Evolutionary conservation across 2,797 vertebrate species (phyloP).

Genomic region (Enteromius thamalakanensis): DNA sequence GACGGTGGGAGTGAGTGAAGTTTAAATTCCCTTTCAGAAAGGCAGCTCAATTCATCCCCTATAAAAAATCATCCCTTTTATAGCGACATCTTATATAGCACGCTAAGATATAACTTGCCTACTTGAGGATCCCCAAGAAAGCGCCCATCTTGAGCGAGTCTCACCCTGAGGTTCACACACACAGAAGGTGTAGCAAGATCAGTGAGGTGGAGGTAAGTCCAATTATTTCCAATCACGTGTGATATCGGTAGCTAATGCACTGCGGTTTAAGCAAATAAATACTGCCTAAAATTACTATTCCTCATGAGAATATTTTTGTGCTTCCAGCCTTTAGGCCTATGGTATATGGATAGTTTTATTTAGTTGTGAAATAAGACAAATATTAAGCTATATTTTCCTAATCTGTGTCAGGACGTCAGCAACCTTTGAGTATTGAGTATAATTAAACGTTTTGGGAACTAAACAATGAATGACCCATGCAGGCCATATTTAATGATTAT

Average conservation of each 20-base stretch:
- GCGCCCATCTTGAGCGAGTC: constrained; percentile 54
- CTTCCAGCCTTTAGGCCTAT: constrained; percentile 33
- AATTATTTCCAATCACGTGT: constrained; percentile 56
- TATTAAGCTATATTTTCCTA: not conserved
- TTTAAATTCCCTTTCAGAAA: constrained; percentile 84
- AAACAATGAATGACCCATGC: not conserved
- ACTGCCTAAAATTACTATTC: not conserved
- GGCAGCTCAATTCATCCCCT: constrained; percentile 73
- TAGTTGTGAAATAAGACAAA: not conserved
- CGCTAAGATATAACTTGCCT: constrained; percentile 62
- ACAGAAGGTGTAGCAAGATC: constrained; percentile 48
- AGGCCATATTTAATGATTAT: not conserved
- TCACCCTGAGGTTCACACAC: constrained; percentile 60
- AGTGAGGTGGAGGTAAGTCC: constrained; percentile 70
- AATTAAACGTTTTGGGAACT: not conserved
- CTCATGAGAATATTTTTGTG: not conserved
- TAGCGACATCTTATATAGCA: constrained; percentile 68
- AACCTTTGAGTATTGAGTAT: not conserved
- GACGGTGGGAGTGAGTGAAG: constrained; percentile 83
- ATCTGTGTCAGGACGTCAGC: not conserved
- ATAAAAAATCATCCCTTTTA: constrained; percentile 75
- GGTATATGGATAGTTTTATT: not conserved
- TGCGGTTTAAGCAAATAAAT: constrained; percentile 20
- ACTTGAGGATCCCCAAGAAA: constrained; percentile 57
- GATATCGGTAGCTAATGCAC: not conserved